Base-by-base conservation (phyloP, 2,888 invertebrate genomes). In the Pristionchus entomophagus region DNA sequence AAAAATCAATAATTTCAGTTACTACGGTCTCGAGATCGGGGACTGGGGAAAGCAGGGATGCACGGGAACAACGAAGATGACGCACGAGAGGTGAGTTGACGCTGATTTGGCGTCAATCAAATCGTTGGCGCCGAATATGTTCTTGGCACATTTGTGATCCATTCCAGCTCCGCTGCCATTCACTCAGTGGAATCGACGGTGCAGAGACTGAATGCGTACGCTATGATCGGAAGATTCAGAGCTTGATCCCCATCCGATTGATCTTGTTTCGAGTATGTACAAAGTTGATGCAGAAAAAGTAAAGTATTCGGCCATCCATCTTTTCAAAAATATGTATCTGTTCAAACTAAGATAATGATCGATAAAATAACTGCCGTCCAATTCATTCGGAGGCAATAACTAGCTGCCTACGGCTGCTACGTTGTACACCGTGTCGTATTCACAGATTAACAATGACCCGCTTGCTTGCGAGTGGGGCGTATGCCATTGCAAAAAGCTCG, bases 21-120 rank as follows among this genome's bases (percentile, higher is more conserved):
- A 77, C 35, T 77, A 77, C 77, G 45, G 49, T 22, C 77, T 77
- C 45, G 77, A 77, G 49, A 35, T 77, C 29, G 77, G 45, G n/a
- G 77, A 77, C 49, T 77, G 49, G 45, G 77, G 77, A 26, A 77
- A 77, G 77, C 77, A 77, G 77, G 77, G 77, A n/a, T 77, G 77
- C 49, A 49, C 49, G 26, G 77, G 77, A 17, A 38, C 65, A 14
- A 69, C 65, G 35, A 69, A 69, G 65, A 69, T 17, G 65, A 14
- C 65, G 65, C 65, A 8, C 1, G 35, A 0, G 65, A 69, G 65
- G 65, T 65, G 65, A 65, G 35, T 4, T 35, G 65, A 17, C 65
- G 35, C 56, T 10, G 1, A 10, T 2, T 0, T 59, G 22, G 56
- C 56, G 14, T 59, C 49, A 49, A 49, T 49, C n/a, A n/a, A 49